These are phyloP conservation scores for Lota lota DNA, from an alignment of 2,113 vertebrate species.

Conservation along the genomic window DNA sequence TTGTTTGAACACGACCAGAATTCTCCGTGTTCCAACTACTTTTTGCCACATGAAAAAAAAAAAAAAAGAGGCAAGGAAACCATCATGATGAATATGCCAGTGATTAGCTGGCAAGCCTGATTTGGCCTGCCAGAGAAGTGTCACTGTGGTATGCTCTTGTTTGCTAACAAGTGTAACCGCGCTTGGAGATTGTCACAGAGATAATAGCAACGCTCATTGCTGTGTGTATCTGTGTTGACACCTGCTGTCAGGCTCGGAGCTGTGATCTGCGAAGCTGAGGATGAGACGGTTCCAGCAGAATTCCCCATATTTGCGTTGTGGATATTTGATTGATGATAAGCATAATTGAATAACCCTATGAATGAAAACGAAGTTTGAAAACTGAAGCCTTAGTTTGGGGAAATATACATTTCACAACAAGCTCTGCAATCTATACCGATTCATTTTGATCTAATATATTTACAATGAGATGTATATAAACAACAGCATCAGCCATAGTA, in stretches of 20 bases:
- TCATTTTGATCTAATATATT: no score
- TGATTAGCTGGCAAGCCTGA: constrained; percentile 27
- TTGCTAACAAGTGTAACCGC: constrained; percentile 52
- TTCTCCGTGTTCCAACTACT: constrained; percentile 1
- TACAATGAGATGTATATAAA: no score
- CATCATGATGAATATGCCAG: constrained; percentile 24
- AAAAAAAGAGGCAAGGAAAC: neutral
- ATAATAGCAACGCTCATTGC: constrained; percentile 54
- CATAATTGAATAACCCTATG: neutral
- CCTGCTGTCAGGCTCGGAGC: constrained; percentile 28
- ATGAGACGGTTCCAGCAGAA: constrained; percentile 49
- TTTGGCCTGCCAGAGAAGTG: constrained; percentile 50
- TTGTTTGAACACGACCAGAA: constrained; percentile 8
- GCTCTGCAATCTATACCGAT: no score
- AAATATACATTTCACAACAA: no score
- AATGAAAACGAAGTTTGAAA: neutral
- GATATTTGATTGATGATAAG: no score
- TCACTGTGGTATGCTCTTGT: constrained; percentile 62
- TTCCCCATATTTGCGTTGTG: constrained; percentile 21
- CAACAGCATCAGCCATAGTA: no score
- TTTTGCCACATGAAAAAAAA: constrained; percentile 1
- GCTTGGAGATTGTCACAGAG: constrained; percentile 48
- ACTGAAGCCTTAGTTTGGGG: neutral
- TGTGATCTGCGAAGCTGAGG: constrained; percentile 31
- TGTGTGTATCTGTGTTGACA: constrained; percentile 41